phyloP scores from a whole-genome alignment of 2,113 vertebrate species.

The Fregata magnificens region DNA sequence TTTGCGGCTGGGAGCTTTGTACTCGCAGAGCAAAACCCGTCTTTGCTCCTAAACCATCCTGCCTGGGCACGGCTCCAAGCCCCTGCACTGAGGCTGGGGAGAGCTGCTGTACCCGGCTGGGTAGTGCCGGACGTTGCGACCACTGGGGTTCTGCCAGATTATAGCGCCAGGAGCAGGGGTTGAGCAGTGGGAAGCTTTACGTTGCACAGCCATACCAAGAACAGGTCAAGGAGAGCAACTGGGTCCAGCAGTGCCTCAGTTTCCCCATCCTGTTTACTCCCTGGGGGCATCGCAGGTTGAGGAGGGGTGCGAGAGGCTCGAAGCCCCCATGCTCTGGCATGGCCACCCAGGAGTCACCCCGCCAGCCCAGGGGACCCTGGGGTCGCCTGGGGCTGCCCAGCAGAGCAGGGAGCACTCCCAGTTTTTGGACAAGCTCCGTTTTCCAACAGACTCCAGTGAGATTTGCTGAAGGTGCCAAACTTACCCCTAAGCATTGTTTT shows the following conservation, averaged over 20 bases:
- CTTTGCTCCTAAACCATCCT: neutral
- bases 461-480: neutral
- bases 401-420: neutral
- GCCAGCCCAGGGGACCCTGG: neutral
- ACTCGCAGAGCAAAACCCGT: neutral
- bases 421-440: neutral
- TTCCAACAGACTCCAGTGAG: neutral
- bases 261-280: neutral
- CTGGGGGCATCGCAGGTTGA: rapidly evolving
- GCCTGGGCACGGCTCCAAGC: neutral
- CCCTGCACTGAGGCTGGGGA: rapidly evolving
- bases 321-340: neutral
- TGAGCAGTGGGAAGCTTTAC: neutral
- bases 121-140: neutral
- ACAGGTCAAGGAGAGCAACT: neutral
- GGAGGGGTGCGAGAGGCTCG: rapidly evolving
- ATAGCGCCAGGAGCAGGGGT: neutral
- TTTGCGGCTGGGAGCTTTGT: neutral
- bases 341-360: neutral
- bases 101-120: neutral
- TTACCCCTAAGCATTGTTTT: neutral
- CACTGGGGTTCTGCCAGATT: neutral
- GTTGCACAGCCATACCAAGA: neutral
- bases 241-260: neutral
- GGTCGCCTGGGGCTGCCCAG: neutral